Evolutionary conservation across 2,888 invertebrate species (phyloP).

Genomic region (Cataglyphis cursor): DNA sequence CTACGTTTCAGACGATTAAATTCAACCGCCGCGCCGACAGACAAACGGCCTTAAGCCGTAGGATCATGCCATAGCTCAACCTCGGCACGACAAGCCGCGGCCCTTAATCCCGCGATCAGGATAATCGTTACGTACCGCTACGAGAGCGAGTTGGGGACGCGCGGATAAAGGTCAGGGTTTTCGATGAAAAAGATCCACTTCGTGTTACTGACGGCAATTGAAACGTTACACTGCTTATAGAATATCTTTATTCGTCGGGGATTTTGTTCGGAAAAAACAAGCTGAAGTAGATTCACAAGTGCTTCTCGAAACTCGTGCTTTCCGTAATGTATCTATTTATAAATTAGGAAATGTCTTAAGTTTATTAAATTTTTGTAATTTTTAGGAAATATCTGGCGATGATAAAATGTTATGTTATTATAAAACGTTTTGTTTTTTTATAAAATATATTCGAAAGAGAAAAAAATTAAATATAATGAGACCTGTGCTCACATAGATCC

Average conservation of each 20-base stretch:
- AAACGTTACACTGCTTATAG: background rate
- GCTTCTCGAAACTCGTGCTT: background rate
- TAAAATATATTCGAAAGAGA: background rate
- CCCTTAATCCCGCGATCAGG: conserved; percentile 74
- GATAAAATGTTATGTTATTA: too few relatives aligned
- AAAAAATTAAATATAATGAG: background rate
- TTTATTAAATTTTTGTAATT: background rate
- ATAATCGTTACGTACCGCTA: conserved; percentile 63
- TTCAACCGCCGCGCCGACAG: conserved; percentile 78
- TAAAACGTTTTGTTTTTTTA: too few relatives aligned
- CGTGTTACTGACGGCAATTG: background rate
- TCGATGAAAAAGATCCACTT: conserved; percentile 13
- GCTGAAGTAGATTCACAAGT: background rate
- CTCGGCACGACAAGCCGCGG: conserved; percentile 71
- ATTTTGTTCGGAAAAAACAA: background rate
- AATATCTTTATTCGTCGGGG: conserved; percentile 1
- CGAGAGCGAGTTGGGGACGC: conserved; percentile 33
- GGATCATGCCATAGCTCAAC: conserved; percentile 75
- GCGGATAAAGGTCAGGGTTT: conserved; percentile 44
- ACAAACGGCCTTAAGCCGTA: conserved; percentile 74
- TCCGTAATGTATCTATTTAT: background rate
- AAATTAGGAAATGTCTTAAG: background rate
- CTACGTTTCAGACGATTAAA: conserved; percentile 79
- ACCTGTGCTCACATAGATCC: background rate
- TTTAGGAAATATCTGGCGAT: background rate